Percentiles rank a stretch among this genome's conserved stretches.
Conservation (phyloP, 2,888 invertebrate species). For the Microplitis deprimator region DNA sequence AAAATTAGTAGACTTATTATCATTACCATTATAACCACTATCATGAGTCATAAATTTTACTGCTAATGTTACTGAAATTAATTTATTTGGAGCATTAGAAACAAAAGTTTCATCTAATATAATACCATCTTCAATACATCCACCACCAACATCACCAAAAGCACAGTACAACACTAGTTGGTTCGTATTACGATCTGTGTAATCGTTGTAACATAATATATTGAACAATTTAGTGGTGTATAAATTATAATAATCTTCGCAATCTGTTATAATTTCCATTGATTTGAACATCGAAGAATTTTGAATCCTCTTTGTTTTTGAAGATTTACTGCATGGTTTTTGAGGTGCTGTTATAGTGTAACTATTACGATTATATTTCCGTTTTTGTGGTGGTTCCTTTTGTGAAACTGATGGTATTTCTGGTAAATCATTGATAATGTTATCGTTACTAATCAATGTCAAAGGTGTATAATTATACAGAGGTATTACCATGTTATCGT, state of each 20-base stretch:
- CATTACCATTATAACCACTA: not conserved
- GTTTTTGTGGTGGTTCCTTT: not conserved
- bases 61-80: constrained; percentile 7
- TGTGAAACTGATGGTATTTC: not conserved
- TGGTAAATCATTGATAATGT: not conserved
- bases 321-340: not conserved
- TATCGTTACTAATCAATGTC: not conserved
- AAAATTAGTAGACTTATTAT: not conserved
- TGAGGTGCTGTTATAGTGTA: not conserved
- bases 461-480: constrained; percentile 13
- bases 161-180: constrained; percentile 10
- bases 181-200: constrained; percentile 2
- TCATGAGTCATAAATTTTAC: constrained; percentile 4
- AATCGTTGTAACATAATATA: not conserved
- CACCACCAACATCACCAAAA: constrained; percentile 14
- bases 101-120: constrained; percentile 3
- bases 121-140: constrained; percentile 15
- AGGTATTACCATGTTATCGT: not conserved
- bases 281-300: constrained; percentile 17
- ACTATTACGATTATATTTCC: not conserved
- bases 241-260: not conserved
- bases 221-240: not conserved
- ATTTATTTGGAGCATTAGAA: constrained; percentile 9
- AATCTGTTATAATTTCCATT: not conserved
- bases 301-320: not conserved